A percentile compares a stretch with the other conserved stretches of the same genome.
Conservation (phyloP, 2,797 vertebrate genomes). For the Hafferia zeledoni region DNA sequence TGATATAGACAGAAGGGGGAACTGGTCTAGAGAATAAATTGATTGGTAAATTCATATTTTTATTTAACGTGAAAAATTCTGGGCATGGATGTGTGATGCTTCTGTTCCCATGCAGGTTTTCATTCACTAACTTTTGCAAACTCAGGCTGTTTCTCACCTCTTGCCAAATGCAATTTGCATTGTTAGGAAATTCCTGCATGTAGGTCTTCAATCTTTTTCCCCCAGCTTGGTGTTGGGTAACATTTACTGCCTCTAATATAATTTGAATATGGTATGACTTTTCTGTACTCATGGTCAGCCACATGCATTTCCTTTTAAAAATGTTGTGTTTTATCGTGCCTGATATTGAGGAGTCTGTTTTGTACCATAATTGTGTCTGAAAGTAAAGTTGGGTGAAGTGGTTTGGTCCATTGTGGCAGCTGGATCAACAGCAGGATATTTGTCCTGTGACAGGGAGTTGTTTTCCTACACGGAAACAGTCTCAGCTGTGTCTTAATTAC, state of each 20-base stretch:
- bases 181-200: neutral
- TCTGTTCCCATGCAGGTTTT: neutral
- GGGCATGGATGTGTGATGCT: neutral
- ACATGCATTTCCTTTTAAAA: neutral
- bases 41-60: neutral
- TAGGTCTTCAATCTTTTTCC: neutral
- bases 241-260: neutral
- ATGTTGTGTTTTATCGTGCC: slow-evolving; percentile 5
- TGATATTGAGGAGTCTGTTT: neutral
- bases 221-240: neutral
- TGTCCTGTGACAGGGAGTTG: slow-evolving; percentile 17
- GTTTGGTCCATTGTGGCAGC: slow-evolving; percentile 2
- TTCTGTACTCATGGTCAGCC: neutral
- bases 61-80: neutral
- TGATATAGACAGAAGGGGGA: neutral
- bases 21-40: neutral
- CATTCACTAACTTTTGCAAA: neutral
- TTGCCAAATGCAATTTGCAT: neutral
- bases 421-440: slow-evolving; percentile 3
- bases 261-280: neutral
- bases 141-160: neutral
- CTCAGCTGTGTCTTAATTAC: slow-evolving; percentile 16
- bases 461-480: slow-evolving; percentile 28
- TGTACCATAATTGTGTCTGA: neutral
- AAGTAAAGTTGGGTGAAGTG: neutral